phyloP scores from a whole-genome alignment of 1,140 invertebrate species.

The Trichonephila clavata region DNA sequence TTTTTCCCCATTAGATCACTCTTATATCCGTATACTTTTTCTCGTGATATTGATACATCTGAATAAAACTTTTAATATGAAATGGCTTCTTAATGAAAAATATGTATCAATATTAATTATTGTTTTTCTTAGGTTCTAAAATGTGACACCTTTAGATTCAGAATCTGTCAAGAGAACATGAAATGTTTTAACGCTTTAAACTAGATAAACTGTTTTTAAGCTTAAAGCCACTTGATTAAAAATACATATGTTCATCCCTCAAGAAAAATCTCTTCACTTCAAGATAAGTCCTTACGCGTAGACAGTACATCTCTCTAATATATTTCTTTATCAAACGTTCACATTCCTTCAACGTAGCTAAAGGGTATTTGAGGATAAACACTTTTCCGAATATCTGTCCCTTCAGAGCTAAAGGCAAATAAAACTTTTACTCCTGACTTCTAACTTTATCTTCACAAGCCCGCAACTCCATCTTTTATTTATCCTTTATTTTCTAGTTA shows the following conservation, averaged over 20 bases:
- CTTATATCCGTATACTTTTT: too few relatives aligned
- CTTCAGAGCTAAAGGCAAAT: conserved; percentile 59
- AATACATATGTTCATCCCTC: not conserved
- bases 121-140: too few relatives aligned
- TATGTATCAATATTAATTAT: too few relatives aligned
- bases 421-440: conserved; percentile 67
- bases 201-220: not conserved
- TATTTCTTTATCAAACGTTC: conserved; percentile 71
- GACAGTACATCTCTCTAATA: conserved; percentile 49
- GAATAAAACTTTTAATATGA: too few relatives aligned
- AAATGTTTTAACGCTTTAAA: too few relatives aligned
- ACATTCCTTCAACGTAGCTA: conserved; percentile 2
- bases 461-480: conserved; percentile 62
- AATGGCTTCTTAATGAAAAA: too few relatives aligned
- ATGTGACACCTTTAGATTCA: too few relatives aligned
- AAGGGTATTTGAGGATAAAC: conserved; percentile 65
- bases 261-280: conserved; percentile 32
- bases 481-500: conserved; percentile 59
- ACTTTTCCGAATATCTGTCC: conserved; percentile 63
- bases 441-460: conserved; percentile 48
- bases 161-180: too few relatives aligned
- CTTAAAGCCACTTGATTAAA: not conserved
- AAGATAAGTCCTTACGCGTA: conserved; percentile 50
- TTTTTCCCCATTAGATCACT: too few relatives aligned
- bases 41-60: too few relatives aligned